Base-by-base conservation (phyloP, 2,888 invertebrate species). In the Ophion costatus region DNA sequence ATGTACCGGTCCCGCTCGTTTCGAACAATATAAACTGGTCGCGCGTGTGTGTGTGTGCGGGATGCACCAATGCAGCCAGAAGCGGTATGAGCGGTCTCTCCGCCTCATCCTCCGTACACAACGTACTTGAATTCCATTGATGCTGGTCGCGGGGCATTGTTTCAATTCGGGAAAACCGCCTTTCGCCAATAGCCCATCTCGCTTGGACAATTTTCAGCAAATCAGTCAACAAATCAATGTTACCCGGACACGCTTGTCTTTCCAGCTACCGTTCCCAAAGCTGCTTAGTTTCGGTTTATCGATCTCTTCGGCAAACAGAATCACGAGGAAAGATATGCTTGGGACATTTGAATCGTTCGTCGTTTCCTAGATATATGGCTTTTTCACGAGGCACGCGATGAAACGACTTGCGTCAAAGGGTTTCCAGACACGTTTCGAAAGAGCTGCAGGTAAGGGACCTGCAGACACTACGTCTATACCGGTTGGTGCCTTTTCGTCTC, bases 11-110 rank as follows among this genome's bases (percentile, higher is more conserved):
- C 87, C 79, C 85, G 83, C 83, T 87, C 82, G 87, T 84, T 87
- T 87, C 86, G 67, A 87, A 90, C 90, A 88, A 89, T 89, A 80
- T 80, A 73, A 89, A 88, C 90, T 88, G 82, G 83, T 78, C 83
- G 59, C 20, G 83, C 84, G 51, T 51, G 5, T 51, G 51, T 51
- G 51, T 51, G 64, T 45, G 73, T 73, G 78, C 74, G 66, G 57
- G 78, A 78, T 74, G 79, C 73, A 71, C 42, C 83, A 51, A 74
- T 70, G 69, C 79, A 74, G 20, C 69, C 59, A 79, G 61, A 66
- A 63, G 64, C 80, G 80, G 73, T 73, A 80, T 57, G 73, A 80
- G 64, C 73, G 70, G 42, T 79, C 70, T 73, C 64, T 64, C n/a
- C 51, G 51, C 51, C 51, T 51, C 77, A 24, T 69, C 69, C 33